phyloP scores from a whole-genome alignment of 2,113 vertebrate genomes.

The Erythrocercus mccallii region DNA sequence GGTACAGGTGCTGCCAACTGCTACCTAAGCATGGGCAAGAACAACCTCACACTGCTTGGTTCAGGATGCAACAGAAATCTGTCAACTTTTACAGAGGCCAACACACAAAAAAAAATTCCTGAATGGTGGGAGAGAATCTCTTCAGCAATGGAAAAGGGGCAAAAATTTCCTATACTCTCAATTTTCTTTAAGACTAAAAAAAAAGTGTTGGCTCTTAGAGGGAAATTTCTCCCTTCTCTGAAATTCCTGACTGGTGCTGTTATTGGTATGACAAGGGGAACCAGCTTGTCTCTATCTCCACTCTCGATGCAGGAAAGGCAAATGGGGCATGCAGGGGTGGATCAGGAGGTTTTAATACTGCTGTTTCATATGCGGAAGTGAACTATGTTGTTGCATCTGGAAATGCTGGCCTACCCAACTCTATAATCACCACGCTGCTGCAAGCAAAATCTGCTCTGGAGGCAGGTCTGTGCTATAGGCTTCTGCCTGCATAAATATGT shows the following conservation, averaged over 20 bases:
- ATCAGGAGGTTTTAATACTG: conserved; percentile 17
- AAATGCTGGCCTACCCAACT: conserved; percentile 50
- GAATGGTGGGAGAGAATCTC: background rate
- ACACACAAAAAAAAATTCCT: background rate
- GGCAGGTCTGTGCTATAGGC: background rate
- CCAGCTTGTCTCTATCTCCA: background rate
- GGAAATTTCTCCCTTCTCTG: background rate
- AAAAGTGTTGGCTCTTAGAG: background rate
- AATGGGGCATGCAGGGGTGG: conserved; percentile 49
- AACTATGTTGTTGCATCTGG: conserved; percentile 52
- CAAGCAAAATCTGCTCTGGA: conserved; percentile 19
- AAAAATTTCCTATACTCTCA: background rate
- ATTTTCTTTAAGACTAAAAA: background rate
- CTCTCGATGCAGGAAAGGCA: conserved; percentile 22
- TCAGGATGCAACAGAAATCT: background rate
- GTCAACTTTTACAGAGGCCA: background rate
- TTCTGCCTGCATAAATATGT: conserved; percentile 43
- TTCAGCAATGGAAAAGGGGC: background rate
- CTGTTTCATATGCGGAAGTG: conserved; percentile 42
- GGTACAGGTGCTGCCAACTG: background rate
- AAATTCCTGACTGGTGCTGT: background rate
- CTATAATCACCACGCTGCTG: conserved; percentile 14
- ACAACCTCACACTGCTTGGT: background rate
- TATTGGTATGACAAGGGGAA: background rate
- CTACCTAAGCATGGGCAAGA: background rate